Base-by-base conservation (phyloP, 1,140 invertebrate species). In the Orchestia grillus region DNA sequence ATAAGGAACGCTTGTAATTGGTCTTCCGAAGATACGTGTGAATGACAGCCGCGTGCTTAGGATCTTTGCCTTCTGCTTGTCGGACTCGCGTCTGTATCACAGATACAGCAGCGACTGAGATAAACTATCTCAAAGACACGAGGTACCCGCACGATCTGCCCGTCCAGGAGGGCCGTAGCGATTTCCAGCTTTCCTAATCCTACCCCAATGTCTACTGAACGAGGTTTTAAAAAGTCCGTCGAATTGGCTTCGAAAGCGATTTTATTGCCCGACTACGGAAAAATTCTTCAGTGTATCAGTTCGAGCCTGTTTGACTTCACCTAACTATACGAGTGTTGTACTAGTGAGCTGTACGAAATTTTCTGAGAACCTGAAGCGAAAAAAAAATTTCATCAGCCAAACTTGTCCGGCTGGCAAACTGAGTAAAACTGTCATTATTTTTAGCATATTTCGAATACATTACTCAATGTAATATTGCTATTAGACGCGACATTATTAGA, bases 61-160 rank as follows among this genome's bases (percentile, higher is more conserved):
- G 0, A 6, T 45, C 44, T 45, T 45, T 94, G 92, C 92, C 44
- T 94, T 47, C 92, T 45, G 92, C 92, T 94, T 40, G 92, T 45
- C 43, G 43, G 44, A 44, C 92, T 44, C 44, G 92, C 92, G 92
- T 94, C 40, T 4, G 92, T 94, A 45, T 94, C 92, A n/a, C 15
- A 44, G 92, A 47, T 94, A 94, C 92, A 94, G 92, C 92, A 94
- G 92, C 92, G 92, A 42, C 92, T 42, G 8, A 40, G 92, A 94
- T 94, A 94, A 8, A 44, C 28, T 43, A 91, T 91, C 88, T 91
- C 92, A 8, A 15, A 19, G 6, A 94, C 43, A 45, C 92, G 92
- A 42, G 92, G 43, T 47, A 23, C 19, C 43, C 44, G 44, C 92
- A 44, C 44, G 92, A 44, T n/a, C 44, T 44, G 19, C 92, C 19